A percentile compares a stretch with the other conserved stretches of the same genome.
Conservation (phyloP, 2,888 invertebrate genomes). For the Clitarchus hookeri region DNA sequence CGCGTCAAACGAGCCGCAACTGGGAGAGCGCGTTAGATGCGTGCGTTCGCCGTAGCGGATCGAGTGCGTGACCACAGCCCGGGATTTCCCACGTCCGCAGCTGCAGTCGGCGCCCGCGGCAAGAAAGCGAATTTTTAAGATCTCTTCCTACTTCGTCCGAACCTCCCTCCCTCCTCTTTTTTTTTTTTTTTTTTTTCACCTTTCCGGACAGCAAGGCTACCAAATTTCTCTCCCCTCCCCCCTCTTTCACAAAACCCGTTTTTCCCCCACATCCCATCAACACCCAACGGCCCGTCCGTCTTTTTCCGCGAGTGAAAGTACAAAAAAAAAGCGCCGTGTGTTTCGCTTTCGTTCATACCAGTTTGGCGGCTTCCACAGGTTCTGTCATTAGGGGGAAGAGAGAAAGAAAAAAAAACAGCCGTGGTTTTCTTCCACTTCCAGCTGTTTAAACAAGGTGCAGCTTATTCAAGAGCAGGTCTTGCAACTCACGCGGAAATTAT, state of each 20-base stretch:
- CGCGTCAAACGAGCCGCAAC: no score
- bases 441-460: neutral
- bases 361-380: neutral
- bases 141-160: neutral
- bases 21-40: no score
- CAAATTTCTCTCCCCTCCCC: neutral
- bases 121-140: neutral
- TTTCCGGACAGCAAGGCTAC: neutral
- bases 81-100: neutral
- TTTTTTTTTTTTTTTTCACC: no score
- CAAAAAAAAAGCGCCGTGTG: neutral
- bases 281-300: neutral
- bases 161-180: neutral
- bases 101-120: neutral
- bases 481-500: no score
- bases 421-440: neutral
- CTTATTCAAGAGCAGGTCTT: no score
- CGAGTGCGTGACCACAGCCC: neutral
- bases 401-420: neutral
- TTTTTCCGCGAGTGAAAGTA: slow-evolving; percentile 4
- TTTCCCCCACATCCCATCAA: neutral
- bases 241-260: neutral
- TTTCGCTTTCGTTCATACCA: neutral
- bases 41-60: no score
- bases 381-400: neutral